phyloP scores from a whole-genome alignment of 2,888 invertebrate species.

The Phaedon cochleariae region DNA sequence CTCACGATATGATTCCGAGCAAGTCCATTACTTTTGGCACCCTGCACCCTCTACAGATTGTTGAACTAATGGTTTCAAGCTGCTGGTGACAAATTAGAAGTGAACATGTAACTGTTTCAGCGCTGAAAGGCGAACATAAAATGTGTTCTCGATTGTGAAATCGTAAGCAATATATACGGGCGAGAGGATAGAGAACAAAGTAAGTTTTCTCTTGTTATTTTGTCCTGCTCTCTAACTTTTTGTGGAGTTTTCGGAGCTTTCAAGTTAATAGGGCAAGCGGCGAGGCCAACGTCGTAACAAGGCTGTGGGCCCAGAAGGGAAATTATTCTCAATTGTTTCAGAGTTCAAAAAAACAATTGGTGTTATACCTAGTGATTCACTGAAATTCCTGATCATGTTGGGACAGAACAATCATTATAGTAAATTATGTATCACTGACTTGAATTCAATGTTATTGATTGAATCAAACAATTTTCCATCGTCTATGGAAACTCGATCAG shows the following conservation, averaged over 20 bases:
- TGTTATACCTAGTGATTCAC: too few relatives aligned
- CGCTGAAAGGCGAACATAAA: slow-evolving; percentile 8
- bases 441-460: too few relatives aligned
- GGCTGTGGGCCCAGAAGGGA: not conserved
- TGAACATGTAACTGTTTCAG: slow-evolving; percentile 12
- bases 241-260: not conserved
- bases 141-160: slow-evolving; percentile 16
- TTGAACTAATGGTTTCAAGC: slow-evolving; percentile 3
- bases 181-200: not conserved
- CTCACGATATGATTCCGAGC: not conserved
- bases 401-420: too few relatives aligned
- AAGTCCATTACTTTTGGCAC: not conserved
- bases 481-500: too few relatives aligned
- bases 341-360: too few relatives aligned
- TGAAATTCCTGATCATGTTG: too few relatives aligned
- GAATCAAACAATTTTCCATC: too few relatives aligned
- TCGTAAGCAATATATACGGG: slow-evolving; percentile 13
- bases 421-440: too few relatives aligned
- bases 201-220: not conserved
- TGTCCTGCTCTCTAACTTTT: not conserved
- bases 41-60: not conserved
- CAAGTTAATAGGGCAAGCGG: slow-evolving; percentile 12
- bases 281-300: not conserved
- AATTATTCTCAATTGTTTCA: too few relatives aligned
- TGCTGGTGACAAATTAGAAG: slow-evolving; percentile 11